Evolutionary conservation across 2,113 vertebrate genomes (phyloP).

Genomic region (Micronycteris hirsuta): DNA sequence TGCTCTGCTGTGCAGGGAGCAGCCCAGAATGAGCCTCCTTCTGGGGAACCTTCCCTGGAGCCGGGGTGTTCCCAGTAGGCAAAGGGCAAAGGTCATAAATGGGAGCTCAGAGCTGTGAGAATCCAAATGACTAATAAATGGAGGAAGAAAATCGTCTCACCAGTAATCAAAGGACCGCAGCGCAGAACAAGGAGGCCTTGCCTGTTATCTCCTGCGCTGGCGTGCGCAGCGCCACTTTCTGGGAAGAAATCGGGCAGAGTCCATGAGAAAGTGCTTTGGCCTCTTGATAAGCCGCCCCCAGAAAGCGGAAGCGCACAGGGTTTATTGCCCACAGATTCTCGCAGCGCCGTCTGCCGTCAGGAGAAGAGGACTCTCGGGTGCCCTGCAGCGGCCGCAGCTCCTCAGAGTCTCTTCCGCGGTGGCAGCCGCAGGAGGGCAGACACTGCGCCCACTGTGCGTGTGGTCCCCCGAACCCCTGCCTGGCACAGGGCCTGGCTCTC

Average conservation of each 20-base stretch:
- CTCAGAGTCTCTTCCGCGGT: background rate
- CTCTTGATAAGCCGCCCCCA: background rate
- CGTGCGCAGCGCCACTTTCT: fast-evolving
- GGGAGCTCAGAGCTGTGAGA: background rate
- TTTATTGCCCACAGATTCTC: fast-evolving
- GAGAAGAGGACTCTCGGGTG: background rate
- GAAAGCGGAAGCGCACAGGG: background rate
- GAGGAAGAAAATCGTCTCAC: background rate
- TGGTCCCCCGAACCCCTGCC: background rate
- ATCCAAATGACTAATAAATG: background rate
- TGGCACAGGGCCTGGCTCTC: background rate
- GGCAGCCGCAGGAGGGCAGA: background rate
- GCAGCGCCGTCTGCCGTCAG: background rate
- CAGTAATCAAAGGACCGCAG: background rate
- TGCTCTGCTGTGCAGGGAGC: fast-evolving
- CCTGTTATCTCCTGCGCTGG: fast-evolving
- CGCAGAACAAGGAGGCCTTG: background rate
- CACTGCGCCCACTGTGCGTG: fast-evolving
- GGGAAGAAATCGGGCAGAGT: background rate
- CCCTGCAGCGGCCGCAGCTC: background rate
- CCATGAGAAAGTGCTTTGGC: background rate
- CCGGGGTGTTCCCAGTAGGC: too few species aligned
- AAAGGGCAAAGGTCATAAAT: background rate
- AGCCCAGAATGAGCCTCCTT: background rate
- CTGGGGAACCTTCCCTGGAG: background rate